These are phyloP conservation scores for Pocillopora grandis DNA, from an alignment of 92 coral and sea anemone species.

Conservation along the genomic window DNA sequence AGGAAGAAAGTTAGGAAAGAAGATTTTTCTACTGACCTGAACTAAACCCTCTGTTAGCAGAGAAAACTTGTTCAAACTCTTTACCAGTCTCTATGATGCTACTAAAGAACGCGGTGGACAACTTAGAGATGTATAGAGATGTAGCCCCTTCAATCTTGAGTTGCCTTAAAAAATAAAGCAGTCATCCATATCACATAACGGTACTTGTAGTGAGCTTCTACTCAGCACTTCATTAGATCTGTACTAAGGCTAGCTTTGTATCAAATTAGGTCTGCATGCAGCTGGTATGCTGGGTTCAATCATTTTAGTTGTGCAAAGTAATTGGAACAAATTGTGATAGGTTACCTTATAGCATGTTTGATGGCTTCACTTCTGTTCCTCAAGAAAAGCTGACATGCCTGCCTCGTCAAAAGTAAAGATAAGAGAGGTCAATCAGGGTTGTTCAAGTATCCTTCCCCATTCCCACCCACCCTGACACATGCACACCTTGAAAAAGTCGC, in stretches of 20 bases:
- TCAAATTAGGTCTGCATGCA: no score
- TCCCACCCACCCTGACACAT: no score
- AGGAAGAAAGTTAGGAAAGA: no score
- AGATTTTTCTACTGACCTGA: slow-evolving; percentile 68
- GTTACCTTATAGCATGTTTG: slow-evolving; percentile 90
- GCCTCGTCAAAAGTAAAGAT: neutral
- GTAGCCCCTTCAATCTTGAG: slow-evolving; percentile 98
- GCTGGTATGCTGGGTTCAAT: no score
- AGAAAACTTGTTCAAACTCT: slow-evolving; percentile 88
- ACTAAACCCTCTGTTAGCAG: slow-evolving; percentile 84
- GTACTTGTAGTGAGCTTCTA: no score
- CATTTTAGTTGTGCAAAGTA: neutral
- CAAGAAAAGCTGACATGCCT: slow-evolving; percentile 95
- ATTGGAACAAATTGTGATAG: neutral
- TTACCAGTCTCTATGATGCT: slow-evolving; percentile 92
- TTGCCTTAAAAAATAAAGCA: slow-evolving; percentile 54
- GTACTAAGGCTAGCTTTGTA: no score
- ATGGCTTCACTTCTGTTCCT: slow-evolving; percentile 97
- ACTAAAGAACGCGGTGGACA: slow-evolving; percentile 90
- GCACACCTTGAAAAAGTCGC: neutral
- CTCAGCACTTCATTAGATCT: no score
- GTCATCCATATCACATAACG: neutral
- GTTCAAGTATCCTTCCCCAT: no score
- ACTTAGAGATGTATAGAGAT: slow-evolving; percentile 88
- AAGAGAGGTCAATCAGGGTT: no score